Base-by-base conservation (phyloP, 2,888 invertebrate genomes). In the Trachelus stipa region DNA sequence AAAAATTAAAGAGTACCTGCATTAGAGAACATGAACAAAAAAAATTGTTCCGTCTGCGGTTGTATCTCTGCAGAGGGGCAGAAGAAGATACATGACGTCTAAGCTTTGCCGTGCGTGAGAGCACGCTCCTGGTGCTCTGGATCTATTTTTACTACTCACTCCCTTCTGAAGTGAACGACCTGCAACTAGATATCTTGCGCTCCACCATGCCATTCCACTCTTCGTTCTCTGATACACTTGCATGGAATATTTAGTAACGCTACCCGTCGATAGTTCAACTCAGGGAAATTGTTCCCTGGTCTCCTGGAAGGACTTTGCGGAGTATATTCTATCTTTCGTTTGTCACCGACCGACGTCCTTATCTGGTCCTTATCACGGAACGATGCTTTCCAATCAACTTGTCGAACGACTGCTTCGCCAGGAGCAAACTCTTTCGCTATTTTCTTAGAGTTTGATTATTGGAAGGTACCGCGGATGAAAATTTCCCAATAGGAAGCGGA, bases 131-230 rank as follows among this genome's bases (percentile, higher is more conserved):
- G 87, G 85, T 87, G 87, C 86, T 88, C 88, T 87, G 86, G 83
- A 88, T 90, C 91, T 91, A 90, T 91, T 90, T 90, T 90, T 89
- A 88, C 88, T 85, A 84, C 88, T 87, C 87, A 87, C 88, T 88
- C 89, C 89, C 88, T 88, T 88, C 87, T 88, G 86, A 88, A 89
- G 90, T 90, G 90, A 91, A 91, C 87, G 91, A 91, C 91, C 90
- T 89, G 90, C 89, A 89, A 90, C 89, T 89, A 90, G 90, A 90
- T 90, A 90, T 90, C 90, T 88, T 85, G 82, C 85, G 71, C 71
- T 31, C 34, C 56, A 33, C 73, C 68, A 35, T 33, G 73, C 73
- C 73, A 34, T 31, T 56, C 76, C 68, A 74, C 69, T 73, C 40
- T 23, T 71, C 74, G 34, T 37, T 75, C 76, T 30, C 71, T 34